Percentiles rank a stretch among this genome's conserved stretches.
These are phyloP conservation scores for Bursaphelenchus okinawaensis DNA, from an alignment of 2,888 invertebrate genomes.

Conservation along the genomic window DNA sequence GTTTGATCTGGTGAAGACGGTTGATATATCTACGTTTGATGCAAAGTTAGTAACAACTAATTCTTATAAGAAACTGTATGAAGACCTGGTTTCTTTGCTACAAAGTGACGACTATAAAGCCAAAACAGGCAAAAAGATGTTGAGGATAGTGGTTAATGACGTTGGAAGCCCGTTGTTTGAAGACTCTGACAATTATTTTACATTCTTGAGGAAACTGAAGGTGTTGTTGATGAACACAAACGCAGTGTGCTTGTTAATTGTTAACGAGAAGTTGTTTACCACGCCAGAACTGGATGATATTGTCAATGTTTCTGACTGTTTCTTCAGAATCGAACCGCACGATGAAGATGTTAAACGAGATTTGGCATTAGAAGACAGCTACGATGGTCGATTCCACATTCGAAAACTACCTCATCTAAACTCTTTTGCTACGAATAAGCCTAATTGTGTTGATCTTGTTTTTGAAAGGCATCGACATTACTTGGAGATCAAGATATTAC, in stretches of 20 bases:
- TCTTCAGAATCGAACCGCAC: slow-evolving; percentile 13
- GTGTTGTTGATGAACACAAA: slow-evolving; percentile 8
- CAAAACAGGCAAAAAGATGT: slow-evolving; percentile 10
- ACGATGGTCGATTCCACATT: slow-evolving; percentile 23
- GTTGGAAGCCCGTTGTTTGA: slow-evolving; percentile 22
- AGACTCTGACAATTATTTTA: slow-evolving; percentile 5
- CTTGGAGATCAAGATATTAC: slow-evolving; percentile 23
- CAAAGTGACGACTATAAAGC: not conserved
- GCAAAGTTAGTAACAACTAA: not conserved
- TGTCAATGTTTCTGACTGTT: slow-evolving; percentile 9
- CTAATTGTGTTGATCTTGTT: slow-evolving; percentile 24
- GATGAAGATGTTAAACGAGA: slow-evolving; percentile 13
- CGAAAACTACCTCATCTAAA: slow-evolving; percentile 24
- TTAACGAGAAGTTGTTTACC: slow-evolving; percentile 14
- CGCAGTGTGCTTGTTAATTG: slow-evolving; percentile 6
- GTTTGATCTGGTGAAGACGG: slow-evolving; percentile 20
- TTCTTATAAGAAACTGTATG: slow-evolving; percentile 17
- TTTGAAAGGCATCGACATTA: slow-evolving; percentile 20
- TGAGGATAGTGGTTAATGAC: slow-evolving; percentile 17
- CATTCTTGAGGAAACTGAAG: slow-evolving; percentile 15
- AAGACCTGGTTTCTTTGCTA: not conserved
- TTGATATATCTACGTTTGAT: slow-evolving; percentile 11
- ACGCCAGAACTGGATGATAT: not conserved
- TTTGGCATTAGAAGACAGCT: slow-evolving; percentile 10
- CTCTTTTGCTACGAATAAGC: slow-evolving; percentile 18